A percentile compares a stretch with the other conserved stretches of the same genome.
These are phyloP conservation scores for Aphelenchoides bicaudatus DNA, from an alignment of 2,888 invertebrate genomes.

Conservation along the genomic window DNA sequence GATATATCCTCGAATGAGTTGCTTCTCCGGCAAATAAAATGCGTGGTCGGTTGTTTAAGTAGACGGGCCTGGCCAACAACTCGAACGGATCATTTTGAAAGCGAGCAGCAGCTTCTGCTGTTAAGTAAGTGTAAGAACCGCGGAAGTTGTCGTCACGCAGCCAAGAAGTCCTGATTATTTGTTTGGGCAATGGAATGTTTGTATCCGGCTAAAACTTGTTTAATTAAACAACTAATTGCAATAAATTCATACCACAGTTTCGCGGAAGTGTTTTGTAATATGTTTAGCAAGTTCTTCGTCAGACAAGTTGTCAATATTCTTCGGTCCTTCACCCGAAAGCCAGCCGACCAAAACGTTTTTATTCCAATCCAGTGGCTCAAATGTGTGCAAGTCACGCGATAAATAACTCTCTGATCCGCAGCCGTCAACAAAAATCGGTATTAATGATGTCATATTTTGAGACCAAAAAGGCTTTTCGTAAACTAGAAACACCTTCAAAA, in stretches of 20 bases:
- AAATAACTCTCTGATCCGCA: conserved; percentile 32
- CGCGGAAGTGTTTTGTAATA: conserved; percentile 42
- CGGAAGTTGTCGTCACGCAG: conserved; percentile 46
- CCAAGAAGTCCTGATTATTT: conserved; percentile 38
- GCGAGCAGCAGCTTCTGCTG: conserved; percentile 29
- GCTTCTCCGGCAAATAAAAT: conserved; percentile 55
- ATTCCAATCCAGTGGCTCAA: conserved; percentile 45
- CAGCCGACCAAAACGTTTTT: conserved; percentile 41
- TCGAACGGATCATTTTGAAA: conserved; percentile 23
- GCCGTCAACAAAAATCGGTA: conserved; percentile 41
- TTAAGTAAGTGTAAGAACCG: conserved; percentile 51
- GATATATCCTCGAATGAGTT: conserved; percentile 52
- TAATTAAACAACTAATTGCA: background rate
- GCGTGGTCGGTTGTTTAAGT: conserved; percentile 34
- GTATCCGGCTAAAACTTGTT: background rate
- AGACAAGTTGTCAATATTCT: conserved; percentile 41
- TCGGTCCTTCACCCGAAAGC: conserved; percentile 51
- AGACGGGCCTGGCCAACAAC: conserved; percentile 44
- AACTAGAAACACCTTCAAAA: conserved; percentile 49
- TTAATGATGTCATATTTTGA: conserved; percentile 40
- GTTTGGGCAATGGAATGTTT: background rate
- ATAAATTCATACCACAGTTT: conserved; percentile 29
- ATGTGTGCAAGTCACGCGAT: conserved; percentile 35
- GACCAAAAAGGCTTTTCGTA: conserved; percentile 51
- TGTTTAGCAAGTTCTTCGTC: conserved; percentile 40